Conservation (phyloP, 2,113 vertebrate genomes). For the Dolichotis patagonum region DNA sequence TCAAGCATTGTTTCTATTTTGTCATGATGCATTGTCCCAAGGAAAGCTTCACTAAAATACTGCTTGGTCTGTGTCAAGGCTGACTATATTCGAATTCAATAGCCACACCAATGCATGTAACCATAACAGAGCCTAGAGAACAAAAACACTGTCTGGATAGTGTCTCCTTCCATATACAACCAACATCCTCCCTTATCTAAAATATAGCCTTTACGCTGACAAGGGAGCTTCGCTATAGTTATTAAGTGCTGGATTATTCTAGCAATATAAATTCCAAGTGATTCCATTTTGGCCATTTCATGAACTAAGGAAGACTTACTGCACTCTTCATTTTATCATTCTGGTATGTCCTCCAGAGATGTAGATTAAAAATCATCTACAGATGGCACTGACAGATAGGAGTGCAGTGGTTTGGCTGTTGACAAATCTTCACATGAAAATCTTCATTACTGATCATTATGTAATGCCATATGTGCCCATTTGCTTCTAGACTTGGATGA, state of each 20-base stretch:
- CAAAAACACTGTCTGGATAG: conserved; percentile 21
- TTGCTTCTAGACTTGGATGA: conserved; percentile 42
- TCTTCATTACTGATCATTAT: conserved; percentile 58
- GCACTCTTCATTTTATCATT: conserved; percentile 54
- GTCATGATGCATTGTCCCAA: conserved; percentile 6
- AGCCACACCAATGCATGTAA: not conserved
- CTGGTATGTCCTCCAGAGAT: not conserved
- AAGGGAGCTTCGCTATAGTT: conserved; percentile 1
- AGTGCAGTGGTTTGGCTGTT: conserved; percentile 39
- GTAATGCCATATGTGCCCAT: conserved; percentile 15
- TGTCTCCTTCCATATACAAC: not conserved
- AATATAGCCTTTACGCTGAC: conserved; percentile 46
- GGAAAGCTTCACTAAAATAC: conserved; percentile 45
- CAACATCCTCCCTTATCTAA: conserved; percentile 27
- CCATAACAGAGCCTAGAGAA: conserved; percentile 34
- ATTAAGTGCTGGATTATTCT: not conserved
- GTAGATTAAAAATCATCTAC: conserved; percentile 41
- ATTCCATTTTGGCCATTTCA: conserved; percentile 44
- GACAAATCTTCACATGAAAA: conserved; percentile 53
- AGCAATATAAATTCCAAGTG: conserved; percentile 28
- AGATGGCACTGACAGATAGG: conserved; percentile 48
- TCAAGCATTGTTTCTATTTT: conserved; percentile 45
- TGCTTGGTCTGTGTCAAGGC: conserved; percentile 8
- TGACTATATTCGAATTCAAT: conserved; percentile 26
- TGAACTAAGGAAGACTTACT: conserved; percentile 30